Percentiles rank a stretch among this genome's conserved stretches.
phyloP scores from a whole-genome alignment of 2,797 vertebrate genomes.

The Pipistrellus nathusii region DNA sequence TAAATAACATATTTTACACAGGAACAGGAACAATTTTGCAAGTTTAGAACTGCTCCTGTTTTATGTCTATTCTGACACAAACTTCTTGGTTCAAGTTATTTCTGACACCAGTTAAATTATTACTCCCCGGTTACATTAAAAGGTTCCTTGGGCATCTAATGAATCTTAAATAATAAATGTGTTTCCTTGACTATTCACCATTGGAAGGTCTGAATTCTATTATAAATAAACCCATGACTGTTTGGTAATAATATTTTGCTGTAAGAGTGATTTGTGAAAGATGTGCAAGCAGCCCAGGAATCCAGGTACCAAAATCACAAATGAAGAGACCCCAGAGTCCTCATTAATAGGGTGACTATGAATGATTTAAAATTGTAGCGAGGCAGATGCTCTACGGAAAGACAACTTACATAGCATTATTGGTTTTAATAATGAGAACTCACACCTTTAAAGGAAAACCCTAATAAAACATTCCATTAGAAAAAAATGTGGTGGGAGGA shows the following conservation, averaged over 20 bases:
- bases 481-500: background rate
- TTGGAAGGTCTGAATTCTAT: conserved; percentile 36
- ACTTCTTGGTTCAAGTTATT: conserved; percentile 66
- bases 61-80: conserved; percentile 64
- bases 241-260: conserved; percentile 64
- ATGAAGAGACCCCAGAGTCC: conserved; percentile 62
- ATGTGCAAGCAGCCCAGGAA: conserved; percentile 63
- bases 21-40: conserved; percentile 50
- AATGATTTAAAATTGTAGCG: conserved; percentile 69
- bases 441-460: conserved; percentile 63
- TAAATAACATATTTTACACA: conserved; percentile 63
- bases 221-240: conserved; percentile 60
- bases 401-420: conserved; percentile 55
- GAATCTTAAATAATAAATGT: conserved; percentile 73
- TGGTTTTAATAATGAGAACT: conserved; percentile 68
- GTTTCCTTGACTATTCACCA: conserved; percentile 53
- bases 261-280: conserved; percentile 64
- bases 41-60: conserved; percentile 43
- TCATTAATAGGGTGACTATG: conserved; percentile 69
- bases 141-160: conserved; percentile 60
- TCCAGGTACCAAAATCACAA: conserved; percentile 60
- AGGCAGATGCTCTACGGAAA: background rate
- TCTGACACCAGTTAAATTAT: conserved; percentile 73
- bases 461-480: conserved; percentile 75
- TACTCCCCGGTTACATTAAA: conserved; percentile 67